A percentile compares a stretch with the other conserved stretches of the same genome.
Conservation (phyloP, 2,888 invertebrate species). For the Ectobius pallidus region DNA sequence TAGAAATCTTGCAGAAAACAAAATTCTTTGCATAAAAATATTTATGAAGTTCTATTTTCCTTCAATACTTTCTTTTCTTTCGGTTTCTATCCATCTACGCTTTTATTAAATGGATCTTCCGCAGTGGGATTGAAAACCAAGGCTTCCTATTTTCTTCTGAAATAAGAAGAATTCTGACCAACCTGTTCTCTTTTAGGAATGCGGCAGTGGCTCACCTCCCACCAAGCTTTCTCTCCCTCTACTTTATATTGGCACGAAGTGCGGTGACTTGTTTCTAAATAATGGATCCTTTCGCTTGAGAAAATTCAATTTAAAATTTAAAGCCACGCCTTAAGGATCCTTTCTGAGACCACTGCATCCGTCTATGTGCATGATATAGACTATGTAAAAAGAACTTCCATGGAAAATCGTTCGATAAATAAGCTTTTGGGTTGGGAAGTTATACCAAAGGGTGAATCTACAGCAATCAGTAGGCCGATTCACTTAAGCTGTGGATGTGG, state of each 20-base stretch:
- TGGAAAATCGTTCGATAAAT: slow-evolving; percentile 30
- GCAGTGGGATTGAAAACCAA: not conserved
- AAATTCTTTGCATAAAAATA: slow-evolving; percentile 6
- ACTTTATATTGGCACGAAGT: slow-evolving; percentile 32
- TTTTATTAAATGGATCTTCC: not conserved
- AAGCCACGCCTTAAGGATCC: not conserved
- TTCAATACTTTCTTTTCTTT: not conserved
- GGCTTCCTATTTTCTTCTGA: not conserved
- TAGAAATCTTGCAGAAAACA: not conserved
- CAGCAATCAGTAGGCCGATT: slow-evolving; percentile 13
- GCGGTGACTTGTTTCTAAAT: slow-evolving; percentile 28
- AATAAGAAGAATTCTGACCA: slow-evolving; percentile 8
- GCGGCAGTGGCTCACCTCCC: not conserved
- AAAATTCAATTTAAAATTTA: slow-evolving; percentile 40
- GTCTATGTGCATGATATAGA: not conserved
- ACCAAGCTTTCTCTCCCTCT: not conserved
- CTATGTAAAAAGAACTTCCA: slow-evolving; percentile 17
- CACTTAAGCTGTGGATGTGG: not conserved
- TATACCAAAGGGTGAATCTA: not conserved
- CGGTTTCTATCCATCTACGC: not conserved
- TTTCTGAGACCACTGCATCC: not conserved
- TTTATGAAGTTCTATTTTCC: not conserved
- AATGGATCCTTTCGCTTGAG: slow-evolving; percentile 32
- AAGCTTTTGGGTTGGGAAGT: not conserved
- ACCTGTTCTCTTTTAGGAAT: not conserved